Evolutionary conservation across 2,888 invertebrate species (phyloP).

Genomic region (Campopleginae sp.): DNA sequence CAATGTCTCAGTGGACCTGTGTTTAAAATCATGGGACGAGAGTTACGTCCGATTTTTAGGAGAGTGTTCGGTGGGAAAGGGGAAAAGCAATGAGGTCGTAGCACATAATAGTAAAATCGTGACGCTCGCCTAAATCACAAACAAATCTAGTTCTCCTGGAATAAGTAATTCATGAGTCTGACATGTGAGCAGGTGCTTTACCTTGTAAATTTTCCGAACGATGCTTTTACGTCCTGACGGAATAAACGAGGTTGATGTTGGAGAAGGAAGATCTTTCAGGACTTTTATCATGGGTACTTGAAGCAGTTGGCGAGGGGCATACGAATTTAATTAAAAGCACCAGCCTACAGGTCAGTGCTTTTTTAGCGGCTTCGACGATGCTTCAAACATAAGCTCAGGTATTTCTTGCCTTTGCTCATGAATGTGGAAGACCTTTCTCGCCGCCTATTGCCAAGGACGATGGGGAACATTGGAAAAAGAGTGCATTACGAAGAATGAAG

Average conservation of each 20-base stretch:
- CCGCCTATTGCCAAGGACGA: constrained; percentile 22
- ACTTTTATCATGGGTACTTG: constrained; percentile 61
- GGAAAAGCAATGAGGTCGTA: not conserved
- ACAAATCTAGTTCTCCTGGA: not conserved
- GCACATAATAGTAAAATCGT: constrained; percentile 6
- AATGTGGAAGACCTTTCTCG: constrained; percentile 22
- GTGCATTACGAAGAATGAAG: constrained; percentile 26
- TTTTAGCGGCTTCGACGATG: constrained; percentile 13
- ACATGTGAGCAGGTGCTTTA: constrained; percentile 42
- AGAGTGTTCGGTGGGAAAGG: not conserved
- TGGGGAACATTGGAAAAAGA: constrained; percentile 39
- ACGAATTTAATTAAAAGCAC: constrained; percentile 81
- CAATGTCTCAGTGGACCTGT: constrained; percentile 9
- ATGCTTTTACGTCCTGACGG: constrained; percentile 53
- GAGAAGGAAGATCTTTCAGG: constrained; percentile 27
- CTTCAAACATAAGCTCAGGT: constrained; percentile 21
- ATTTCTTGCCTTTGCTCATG: constrained; percentile 29
- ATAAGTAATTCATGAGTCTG: not conserved
- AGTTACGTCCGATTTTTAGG: constrained; percentile 39
- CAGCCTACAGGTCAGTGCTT: constrained; percentile 71
- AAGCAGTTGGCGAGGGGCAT: constrained; percentile 69
- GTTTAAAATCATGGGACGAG: constrained; percentile 6
- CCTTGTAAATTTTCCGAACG: constrained; percentile 62
- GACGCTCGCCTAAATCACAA: constrained; percentile 35
- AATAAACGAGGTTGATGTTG: constrained; percentile 44